phyloP scores from a whole-genome alignment of 2,888 invertebrate species.

The Dascillus cervinus region DNA sequence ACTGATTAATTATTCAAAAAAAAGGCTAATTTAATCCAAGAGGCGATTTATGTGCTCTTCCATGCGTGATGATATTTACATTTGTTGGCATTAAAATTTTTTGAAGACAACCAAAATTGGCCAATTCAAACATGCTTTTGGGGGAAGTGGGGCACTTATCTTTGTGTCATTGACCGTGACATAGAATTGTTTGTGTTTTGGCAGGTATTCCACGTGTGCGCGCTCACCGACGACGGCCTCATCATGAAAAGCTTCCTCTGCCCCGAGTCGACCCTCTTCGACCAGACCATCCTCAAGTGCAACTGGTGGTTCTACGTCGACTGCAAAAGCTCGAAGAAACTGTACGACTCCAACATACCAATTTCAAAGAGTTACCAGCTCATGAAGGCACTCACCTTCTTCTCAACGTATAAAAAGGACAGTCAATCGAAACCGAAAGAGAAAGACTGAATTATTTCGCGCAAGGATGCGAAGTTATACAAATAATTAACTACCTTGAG shows the following conservation, averaged over 20 bases:
- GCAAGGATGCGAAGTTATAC: too few species aligned
- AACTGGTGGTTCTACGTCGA: slow-evolving; percentile 95
- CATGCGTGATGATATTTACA: too few species aligned
- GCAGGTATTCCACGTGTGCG: slow-evolving; percentile 87
- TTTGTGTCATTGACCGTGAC: too few species aligned
- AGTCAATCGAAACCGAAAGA: slow-evolving; percentile 21
- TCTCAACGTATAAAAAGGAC: slow-evolving; percentile 74
- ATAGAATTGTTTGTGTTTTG: slow-evolving; percentile 22
- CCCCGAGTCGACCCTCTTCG: slow-evolving; percentile 85
- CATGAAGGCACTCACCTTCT: slow-evolving; percentile 84
- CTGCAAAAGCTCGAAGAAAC: slow-evolving; percentile 69
- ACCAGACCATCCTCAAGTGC: slow-evolving; percentile 84
- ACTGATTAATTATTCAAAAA: too few species aligned
- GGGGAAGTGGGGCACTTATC: too few species aligned
- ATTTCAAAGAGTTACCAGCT: slow-evolving; percentile 87
- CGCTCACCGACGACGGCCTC: slow-evolving; percentile 78
- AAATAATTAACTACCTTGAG: too few species aligned
- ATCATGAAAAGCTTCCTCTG: slow-evolving; percentile 89
- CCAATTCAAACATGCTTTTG: too few species aligned
- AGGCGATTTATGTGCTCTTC: too few species aligned
- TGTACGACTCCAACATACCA: slow-evolving; percentile 85
- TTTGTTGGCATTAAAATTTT: too few species aligned
- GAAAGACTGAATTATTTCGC: slow-evolving; percentile 24
- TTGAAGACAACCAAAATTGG: too few species aligned
- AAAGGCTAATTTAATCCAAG: too few species aligned